Base-by-base conservation (phyloP, 2,797 vertebrate species). In the Naso thynnoides region DNA sequence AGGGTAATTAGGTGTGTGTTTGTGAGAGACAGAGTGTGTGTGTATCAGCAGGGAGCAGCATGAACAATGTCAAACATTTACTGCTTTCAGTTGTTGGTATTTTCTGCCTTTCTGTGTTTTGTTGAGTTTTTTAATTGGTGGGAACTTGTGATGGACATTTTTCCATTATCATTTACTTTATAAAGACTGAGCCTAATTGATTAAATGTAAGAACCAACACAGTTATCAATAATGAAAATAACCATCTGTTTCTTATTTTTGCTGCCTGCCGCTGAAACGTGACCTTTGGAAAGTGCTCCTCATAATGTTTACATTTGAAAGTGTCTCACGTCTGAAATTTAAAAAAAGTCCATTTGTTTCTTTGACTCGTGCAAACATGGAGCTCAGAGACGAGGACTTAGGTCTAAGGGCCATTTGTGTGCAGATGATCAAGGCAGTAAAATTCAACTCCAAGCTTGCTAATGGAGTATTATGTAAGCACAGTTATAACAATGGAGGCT, bases 1-100 rank as follows among this genome's bases (percentile, higher is more conserved):
- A 48, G 61, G 70, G 60, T 83, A 82, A 85, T 74, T 73, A 72
- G 65, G 50, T 48, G 63, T 67, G 77, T 60, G 60, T 75, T 64
- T 70, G 64, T 52, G 62, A 49, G 77, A 57, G 71, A 79, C 45
- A 38, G 77, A 52, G 72, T 80, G 38, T 59, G 68, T 62, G 78
- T 56, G 73, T 81, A 68, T 50, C 85, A 76, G 82, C 73, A 39
- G 73, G 79, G 70, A 54, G 78, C 24, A 26, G 38, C 61, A 52
- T 36, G 57, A 54, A 45, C 56, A 21, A 2, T 6, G 54, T 42
- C 52, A 8, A 56, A 39, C 67, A 73, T 77, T 75, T 72, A 49
- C 31, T 77, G 78, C 66, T 71, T 60, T 48, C 33, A 57, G 42
- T 8, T 38, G 38, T 23, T 21, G 6, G 16, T 19, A 41, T 33